These are phyloP conservation scores for Lipophrys pholis DNA, from an alignment of 2,113 vertebrate genomes.

Conservation along the genomic window DNA sequence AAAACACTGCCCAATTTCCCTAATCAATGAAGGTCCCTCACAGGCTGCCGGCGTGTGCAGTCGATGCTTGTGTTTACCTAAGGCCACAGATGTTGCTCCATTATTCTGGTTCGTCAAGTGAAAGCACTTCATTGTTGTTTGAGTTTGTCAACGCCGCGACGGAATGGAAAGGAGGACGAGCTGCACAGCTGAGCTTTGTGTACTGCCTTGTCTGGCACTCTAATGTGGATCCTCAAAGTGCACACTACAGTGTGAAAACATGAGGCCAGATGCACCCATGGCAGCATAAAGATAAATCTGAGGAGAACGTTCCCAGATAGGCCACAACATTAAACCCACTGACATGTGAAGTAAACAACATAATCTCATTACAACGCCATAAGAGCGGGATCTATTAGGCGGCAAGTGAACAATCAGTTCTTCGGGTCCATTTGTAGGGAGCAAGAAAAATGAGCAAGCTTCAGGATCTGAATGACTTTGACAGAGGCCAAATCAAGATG, in stretches of 20 bases:
- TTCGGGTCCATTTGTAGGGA: no score
- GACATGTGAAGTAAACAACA: no score
- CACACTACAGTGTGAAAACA: not conserved
- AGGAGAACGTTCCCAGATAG: not conserved
- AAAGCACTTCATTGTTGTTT: conserved; percentile 43
- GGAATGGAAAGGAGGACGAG: not conserved
- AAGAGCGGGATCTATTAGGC: no score
- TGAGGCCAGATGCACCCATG: not conserved
- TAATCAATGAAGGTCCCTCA: conserved; percentile 74
- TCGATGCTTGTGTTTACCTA: conserved; percentile 58
- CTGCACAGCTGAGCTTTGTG: conserved; percentile 21
- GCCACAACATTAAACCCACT: no score
- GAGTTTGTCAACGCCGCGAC: conserved; percentile 31
- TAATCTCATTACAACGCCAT: no score
- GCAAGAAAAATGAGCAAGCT: no score
- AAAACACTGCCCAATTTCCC: conserved; percentile 71
- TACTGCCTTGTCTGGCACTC: not conserved
- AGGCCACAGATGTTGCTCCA: conserved; percentile 67
- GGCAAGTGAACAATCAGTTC: no score
- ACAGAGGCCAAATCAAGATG: no score
- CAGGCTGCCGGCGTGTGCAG: conserved; percentile 47
- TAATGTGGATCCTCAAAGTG: not conserved
- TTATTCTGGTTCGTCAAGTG: conserved; percentile 63
- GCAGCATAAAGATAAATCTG: not conserved
- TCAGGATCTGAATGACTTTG: no score